phyloP scores from a whole-genome alignment of 2,797 vertebrate genomes.

The Cirrhinus mrigala region DNA sequence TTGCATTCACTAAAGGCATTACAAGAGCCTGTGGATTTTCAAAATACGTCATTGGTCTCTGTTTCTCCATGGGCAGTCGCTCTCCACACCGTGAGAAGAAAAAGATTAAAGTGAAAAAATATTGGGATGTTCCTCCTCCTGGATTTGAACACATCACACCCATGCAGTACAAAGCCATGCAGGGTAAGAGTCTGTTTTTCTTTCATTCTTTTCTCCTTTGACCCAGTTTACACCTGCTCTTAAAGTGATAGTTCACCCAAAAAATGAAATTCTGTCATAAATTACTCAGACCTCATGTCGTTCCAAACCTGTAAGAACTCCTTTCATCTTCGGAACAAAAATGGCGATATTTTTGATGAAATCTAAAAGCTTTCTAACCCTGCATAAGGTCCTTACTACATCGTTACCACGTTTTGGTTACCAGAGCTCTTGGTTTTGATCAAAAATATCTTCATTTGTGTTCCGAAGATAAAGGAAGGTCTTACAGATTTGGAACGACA shows the following conservation, averaged over 20 bases:
- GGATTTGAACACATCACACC: conserved; percentile 87
- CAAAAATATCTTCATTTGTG: no score
- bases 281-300: no score
- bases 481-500: no score
- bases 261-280: no score
- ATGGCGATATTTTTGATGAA: no score
- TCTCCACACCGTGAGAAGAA: conserved; percentile 94
- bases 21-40: background rate
- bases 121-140: conserved; percentile 85
- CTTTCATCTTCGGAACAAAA: no score
- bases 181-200: conserved; percentile 69
- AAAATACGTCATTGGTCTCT: background rate
- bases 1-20: background rate
- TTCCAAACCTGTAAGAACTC: no score
- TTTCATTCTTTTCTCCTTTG: background rate
- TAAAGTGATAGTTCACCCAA: background rate
- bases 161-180: conserved; percentile 87
- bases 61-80: conserved; percentile 72
- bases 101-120: conserved; percentile 93
- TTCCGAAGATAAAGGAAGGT: no score
- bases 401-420: no score
- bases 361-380: no score
- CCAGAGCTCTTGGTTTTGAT: no score
- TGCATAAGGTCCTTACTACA: no score
- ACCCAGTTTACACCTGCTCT: background rate